Evolutionary conservation across 2,113 vertebrate species (phyloP).

Genomic region (Tylochromis polylepis): DNA sequence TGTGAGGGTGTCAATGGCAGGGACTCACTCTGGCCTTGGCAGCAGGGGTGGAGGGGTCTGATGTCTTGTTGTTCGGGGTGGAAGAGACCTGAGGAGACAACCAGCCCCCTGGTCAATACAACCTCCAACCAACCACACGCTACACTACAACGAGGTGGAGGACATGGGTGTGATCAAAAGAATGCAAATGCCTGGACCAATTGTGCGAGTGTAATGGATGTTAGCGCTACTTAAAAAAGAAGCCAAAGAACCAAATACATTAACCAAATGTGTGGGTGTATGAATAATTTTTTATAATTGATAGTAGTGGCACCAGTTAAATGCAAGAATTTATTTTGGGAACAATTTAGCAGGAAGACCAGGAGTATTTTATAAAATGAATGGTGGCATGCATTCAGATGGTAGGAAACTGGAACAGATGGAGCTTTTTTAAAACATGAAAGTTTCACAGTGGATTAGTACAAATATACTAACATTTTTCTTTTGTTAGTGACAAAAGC

Average conservation of each 20-base stretch:
- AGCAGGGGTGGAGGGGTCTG: slow-evolving; percentile 55
- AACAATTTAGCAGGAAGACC: background rate
- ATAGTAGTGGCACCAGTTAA: background rate
- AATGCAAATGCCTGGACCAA: background rate
- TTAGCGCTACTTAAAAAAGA: background rate
- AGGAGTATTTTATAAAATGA: background rate
- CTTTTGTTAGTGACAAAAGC: background rate
- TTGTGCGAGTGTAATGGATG: background rate
- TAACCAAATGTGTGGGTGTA: background rate
- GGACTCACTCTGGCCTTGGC: slow-evolving; percentile 69
- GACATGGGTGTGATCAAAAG: background rate
- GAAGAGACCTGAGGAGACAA: slow-evolving; percentile 74
- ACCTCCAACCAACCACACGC: slow-evolving; percentile 30
- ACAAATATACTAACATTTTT: background rate
- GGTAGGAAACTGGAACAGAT: background rate
- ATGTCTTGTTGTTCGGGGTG: slow-evolving; percentile 70
- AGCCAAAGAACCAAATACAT: background rate
- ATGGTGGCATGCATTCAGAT: background rate
- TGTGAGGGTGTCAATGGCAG: slow-evolving; percentile 54
- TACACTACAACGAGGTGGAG: slow-evolving; percentile 20
- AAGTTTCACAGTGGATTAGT: background rate
- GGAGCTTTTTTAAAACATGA: background rate
- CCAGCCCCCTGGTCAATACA: slow-evolving; percentile 59
- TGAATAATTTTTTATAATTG: background rate
- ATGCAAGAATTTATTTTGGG: background rate